Percentiles rank a stretch among this genome's conserved stretches.
Evolutionary conservation across 2,797 vertebrate species (phyloP).

Genomic region (Sebastes ruberrimus): DNA sequence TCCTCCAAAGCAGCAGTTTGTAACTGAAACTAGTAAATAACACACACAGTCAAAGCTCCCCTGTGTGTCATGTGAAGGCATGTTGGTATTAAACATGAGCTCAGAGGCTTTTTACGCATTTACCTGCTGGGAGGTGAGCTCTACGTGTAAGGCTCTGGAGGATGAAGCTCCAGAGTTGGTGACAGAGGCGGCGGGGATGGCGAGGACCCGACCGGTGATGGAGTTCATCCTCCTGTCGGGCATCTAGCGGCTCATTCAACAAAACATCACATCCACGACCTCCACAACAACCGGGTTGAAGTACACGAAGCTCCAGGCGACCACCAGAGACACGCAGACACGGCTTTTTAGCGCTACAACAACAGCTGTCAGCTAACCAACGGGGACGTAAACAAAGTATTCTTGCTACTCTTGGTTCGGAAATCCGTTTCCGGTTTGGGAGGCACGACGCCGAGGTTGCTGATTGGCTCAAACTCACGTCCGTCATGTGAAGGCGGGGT

Average conservation of each 20-base stretch:
- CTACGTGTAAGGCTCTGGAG: conserved; percentile 90
- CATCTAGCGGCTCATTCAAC: conserved; percentile 78
- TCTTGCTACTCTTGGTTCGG: conserved; percentile 71
- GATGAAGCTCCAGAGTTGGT: conserved; percentile 85
- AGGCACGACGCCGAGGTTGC: neutral
- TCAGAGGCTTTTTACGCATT: neutral
- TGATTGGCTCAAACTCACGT: conserved; percentile 65
- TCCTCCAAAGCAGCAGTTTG: conserved; percentile 23
- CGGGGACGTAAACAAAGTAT: conserved; percentile 84
- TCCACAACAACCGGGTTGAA: neutral
- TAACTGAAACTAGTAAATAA: conserved; percentile 9
- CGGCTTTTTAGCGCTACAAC: neutral
- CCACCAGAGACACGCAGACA: neutral
- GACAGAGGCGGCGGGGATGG: conserved; percentile 82
- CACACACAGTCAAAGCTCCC: neutral
- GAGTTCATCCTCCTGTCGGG: conserved; percentile 86
- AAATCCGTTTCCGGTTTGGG: conserved; percentile 73
- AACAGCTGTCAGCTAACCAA: conserved; percentile 72
- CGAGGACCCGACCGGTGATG: conserved; percentile 82
- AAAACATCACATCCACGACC: conserved; percentile 63
- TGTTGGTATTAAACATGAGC: no score
- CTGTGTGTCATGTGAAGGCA: neutral
- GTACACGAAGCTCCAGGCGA: neutral
- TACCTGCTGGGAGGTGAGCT: conserved; percentile 96
- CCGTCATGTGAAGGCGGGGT: conserved; percentile 25